Conservation (phyloP, 2,797 vertebrate species). For the Rhabdomys pumilio region DNA sequence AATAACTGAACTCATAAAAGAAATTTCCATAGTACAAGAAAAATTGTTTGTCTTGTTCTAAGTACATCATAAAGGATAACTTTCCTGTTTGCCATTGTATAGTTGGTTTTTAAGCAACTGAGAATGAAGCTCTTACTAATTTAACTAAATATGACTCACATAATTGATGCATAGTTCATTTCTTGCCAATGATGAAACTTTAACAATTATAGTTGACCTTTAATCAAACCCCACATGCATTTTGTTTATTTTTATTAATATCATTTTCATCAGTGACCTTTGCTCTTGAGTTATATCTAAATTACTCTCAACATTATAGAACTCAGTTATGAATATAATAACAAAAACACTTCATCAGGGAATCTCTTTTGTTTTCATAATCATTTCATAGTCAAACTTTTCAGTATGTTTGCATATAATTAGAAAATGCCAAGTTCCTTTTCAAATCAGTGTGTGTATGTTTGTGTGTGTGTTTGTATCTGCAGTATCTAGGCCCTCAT, state of each 20-base stretch:
- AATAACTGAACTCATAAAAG: background rate
- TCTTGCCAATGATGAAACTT: slow-evolving; percentile 64
- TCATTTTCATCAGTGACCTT: slow-evolving; percentile 71
- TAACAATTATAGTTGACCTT: slow-evolving; percentile 79
- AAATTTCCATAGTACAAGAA: background rate
- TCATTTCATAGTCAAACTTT: background rate
- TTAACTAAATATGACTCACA: slow-evolving; percentile 72
- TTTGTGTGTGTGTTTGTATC: too few relatives aligned
- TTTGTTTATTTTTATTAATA: slow-evolving; percentile 75
- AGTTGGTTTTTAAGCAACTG: slow-evolving; percentile 63
- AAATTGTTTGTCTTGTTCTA: background rate
- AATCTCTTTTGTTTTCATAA: background rate
- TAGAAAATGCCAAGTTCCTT: background rate
- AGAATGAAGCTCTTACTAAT: slow-evolving; percentile 67
- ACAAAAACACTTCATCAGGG: slow-evolving; percentile 1
- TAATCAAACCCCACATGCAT: slow-evolving; percentile 64
- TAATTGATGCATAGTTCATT: slow-evolving; percentile 73
- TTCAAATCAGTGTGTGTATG: background rate
- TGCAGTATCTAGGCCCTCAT: background rate
- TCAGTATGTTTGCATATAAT: background rate
- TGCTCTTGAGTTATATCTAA: slow-evolving; percentile 53
- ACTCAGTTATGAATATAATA: background rate
- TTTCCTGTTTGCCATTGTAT: slow-evolving; percentile 49
- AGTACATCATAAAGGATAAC: background rate
- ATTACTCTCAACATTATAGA: slow-evolving; percentile 23